Base-by-base conservation (phyloP, 2,797 vertebrate genomes). In the Oceanodroma leucorhoa region DNA sequence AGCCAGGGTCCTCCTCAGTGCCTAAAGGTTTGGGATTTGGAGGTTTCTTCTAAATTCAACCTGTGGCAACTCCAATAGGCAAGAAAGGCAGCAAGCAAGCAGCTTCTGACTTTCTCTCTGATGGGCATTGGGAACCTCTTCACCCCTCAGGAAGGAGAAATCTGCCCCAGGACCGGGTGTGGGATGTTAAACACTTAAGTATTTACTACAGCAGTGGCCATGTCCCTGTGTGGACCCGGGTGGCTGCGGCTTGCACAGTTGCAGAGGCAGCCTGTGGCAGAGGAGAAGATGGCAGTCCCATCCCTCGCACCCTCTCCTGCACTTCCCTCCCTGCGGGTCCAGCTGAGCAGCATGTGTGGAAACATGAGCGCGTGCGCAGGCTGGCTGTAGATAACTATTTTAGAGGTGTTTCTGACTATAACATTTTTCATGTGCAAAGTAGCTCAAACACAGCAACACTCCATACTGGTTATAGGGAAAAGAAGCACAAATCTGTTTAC, bases 291-390 rank as follows among this genome's bases (percentile, higher is more conserved):
- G 1, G 24, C 34, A 14, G 34, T 10, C 40, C 45, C 34, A 26
- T 13, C 30, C 51, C 60, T 73, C 5, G 0, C 34, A 50, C 10
- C 34, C 60, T 50, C 38, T 72, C 30, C 54, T 11, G n/a, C 1
- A 0, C 9, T 14, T 60, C 45, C 32, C 19, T 69, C 66, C 32
- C 66, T 6, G 11, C 1, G 0, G 27, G 32, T 38, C 57, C 77
- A 58, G 23, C 40, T 21, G 40, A 69, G 45, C 71, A 21, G 11
- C 5, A 1, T 1, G 1, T 46, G 51, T 1, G 1, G 51, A 62
- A 67, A 22, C 2, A 1, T 0, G 2, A 54, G 34, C 43, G 15
- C 1, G 0, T 38, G 19, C 1, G 0, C 34, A 34, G 50, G 26
- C 5, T 2, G 1, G 51, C 22, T 36, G 16, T 32, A 43, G 13